Base-by-base conservation (phyloP, 2,797 vertebrate genomes). In the Chrosomus eos region DNA sequence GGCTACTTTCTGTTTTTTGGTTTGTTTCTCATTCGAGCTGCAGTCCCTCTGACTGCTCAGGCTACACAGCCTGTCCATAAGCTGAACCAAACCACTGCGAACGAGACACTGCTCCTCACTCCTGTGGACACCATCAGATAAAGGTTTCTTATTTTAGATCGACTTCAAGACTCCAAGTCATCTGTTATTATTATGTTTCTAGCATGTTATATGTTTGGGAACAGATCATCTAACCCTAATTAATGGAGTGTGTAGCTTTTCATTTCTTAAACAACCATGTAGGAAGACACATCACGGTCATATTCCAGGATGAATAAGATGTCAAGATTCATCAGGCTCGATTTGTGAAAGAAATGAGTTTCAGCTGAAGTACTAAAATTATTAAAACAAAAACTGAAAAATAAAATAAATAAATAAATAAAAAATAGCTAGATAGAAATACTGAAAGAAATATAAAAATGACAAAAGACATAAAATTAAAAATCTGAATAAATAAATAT, bases 51-150 rank as follows among this genome's bases (percentile, higher is more conserved):
- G 98, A 90, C 97, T 97, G 90, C 98, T 99, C 81, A 99, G 90
- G 83, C 98, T 99, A 82, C 98, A 99, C 23, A 99, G 93, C 5
- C 96, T 92, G 86, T 99, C 98, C 98, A 99, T 98, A 60, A 99
- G 96, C 89, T 99, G 98, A 0, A 99, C 98, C 81, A 99, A 94
- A 38, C 98, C 98, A 16, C 98, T 99, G 1, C 98, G 96, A 3
- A 99, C 98, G 85, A 99, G 94, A 87, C 98, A 99, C 89, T 99
- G 98, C 93, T 99, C 98, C 91, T 99, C 98, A 0, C 97, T 99
- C 97, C 98, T 99, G 89, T 33, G 60, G 45, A 79, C 5, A 60
- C 21, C 66, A 64, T 19, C 33, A 77, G 62, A 64, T 66, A 18
- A 66, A 19, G 18, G 18, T 14, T 60, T 60, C 11, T 60, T 62